Percentiles rank a stretch among this genome's conserved stretches.
phyloP scores from a whole-genome alignment of 2,797 vertebrate species.

The Syngnathus rostellatus region DNA sequence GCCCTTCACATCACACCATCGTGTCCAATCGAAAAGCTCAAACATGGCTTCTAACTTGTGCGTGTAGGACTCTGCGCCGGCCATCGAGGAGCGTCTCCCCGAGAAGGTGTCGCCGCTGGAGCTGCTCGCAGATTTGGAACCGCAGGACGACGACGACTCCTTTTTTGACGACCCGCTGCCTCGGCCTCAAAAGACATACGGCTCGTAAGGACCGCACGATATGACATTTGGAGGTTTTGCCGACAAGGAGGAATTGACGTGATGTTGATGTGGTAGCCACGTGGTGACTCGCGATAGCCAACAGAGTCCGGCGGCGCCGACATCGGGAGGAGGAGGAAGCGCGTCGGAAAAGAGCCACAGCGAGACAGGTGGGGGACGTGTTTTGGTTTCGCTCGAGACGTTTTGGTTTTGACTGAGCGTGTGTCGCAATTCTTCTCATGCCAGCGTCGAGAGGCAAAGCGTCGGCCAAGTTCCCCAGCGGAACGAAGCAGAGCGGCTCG shows the following conservation, averaged over 20 bases:
- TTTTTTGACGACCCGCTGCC: conserved; percentile 94
- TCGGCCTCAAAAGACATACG: conserved; percentile 79
- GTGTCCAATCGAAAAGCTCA: neutral
- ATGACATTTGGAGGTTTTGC: neutral
- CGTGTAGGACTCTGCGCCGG: neutral
- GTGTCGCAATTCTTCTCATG: neutral
- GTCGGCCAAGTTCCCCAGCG: conserved; percentile 39
- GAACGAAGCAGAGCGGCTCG: conserved; percentile 58
- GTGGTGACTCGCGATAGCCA: conserved; percentile 49
- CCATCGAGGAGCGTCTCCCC: neutral
- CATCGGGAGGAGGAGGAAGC: conserved; percentile 21
- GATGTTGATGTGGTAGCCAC: conserved; percentile 63
- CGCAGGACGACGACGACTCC: conserved; percentile 74
- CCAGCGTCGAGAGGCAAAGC: conserved; percentile 39
- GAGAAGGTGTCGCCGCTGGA: neutral
- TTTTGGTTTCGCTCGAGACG: no score
- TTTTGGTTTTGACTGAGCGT: no score
- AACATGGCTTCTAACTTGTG: neutral
- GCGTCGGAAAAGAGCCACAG: conserved; percentile 16
- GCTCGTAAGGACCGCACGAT: conserved; percentile 70
- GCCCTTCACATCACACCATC: neutral
- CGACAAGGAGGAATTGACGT: no score
- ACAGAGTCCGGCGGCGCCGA: conserved; percentile 54
- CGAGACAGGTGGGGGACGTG: conserved; percentile 15
- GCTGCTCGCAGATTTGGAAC: neutral